Percentiles rank a stretch among this genome's conserved stretches.
phyloP scores from a whole-genome alignment of 2,797 vertebrate genomes.

The Syndactyla subalaris region DNA sequence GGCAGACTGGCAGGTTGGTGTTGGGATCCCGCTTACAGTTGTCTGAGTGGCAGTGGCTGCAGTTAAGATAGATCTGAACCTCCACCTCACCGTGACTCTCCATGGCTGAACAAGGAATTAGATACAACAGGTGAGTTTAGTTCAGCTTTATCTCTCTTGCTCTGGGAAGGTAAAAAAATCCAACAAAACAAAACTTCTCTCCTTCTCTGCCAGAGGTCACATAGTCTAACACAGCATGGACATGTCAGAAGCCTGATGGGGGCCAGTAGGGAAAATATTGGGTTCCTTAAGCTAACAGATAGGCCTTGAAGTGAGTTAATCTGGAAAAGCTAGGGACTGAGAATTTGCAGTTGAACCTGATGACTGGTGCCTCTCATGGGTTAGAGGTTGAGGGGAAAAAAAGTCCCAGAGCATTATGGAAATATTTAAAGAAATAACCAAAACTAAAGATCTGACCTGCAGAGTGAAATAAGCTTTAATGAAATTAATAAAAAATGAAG shows the following conservation, averaged over 20 bases:
- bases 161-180: background rate
- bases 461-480: background rate
- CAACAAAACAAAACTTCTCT: background rate
- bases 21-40: conserved; percentile 84
- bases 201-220: background rate
- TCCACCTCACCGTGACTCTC: conserved; percentile 91
- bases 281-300: background rate
- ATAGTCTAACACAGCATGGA: background rate
- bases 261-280: background rate
- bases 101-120: conserved; percentile 77
- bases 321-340: background rate
- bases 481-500: background rate
- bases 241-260: background rate
- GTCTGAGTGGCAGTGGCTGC: conserved; percentile 89
- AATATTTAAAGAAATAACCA: background rate
- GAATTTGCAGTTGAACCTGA: background rate
- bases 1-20: conserved; percentile 80
- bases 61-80: conserved; percentile 88
- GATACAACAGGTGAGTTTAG: background rate
- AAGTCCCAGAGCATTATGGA: background rate
- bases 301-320: background rate
- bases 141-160: background rate
- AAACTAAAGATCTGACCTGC: background rate
- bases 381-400: background rate
- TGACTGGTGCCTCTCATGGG: background rate